Percentiles rank a stretch among this genome's conserved stretches.
Evolutionary conservation across 2,888 invertebrate species (phyloP).

Genomic region (Drosophila mercatorum): DNA sequence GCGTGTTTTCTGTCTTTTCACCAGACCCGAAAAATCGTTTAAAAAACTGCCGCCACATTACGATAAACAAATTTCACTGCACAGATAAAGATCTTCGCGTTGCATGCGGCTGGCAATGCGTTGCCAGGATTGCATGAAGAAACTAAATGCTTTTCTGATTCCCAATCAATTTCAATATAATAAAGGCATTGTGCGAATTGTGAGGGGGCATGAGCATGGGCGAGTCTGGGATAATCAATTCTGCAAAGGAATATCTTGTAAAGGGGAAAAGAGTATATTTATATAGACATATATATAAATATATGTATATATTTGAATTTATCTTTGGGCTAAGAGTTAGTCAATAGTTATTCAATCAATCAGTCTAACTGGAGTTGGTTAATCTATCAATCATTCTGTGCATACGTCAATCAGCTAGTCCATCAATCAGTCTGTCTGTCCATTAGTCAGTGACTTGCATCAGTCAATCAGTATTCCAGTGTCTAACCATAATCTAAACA

Average conservation of each 20-base stretch:
- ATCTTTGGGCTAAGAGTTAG: no score
- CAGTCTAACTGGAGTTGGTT: background rate
- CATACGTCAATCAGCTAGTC: background rate
- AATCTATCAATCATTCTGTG: background rate
- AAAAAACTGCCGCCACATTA: background rate
- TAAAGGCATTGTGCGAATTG: background rate
- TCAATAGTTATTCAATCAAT: no score
- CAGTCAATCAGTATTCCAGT: background rate
- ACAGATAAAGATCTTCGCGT: conserved; percentile 12
- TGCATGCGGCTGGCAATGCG: background rate
- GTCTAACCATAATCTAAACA: no score
- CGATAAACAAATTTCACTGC: conserved; percentile 26
- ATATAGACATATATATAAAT: background rate
- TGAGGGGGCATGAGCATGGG: background rate
- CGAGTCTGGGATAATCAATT: background rate
- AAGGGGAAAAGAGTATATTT: background rate
- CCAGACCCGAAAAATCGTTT: background rate
- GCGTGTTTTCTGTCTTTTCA: conserved; percentile 5
- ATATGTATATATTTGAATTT: no score
- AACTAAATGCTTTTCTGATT: background rate
- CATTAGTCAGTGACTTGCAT: background rate
- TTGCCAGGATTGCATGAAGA: background rate
- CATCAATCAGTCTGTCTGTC: background rate
- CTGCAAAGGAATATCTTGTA: background rate
- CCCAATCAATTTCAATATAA: background rate